A percentile compares a stretch with the other conserved stretches of the same genome.
phyloP scores from a whole-genome alignment of 2,888 invertebrate species.

The Melanostoma scalare region DNA sequence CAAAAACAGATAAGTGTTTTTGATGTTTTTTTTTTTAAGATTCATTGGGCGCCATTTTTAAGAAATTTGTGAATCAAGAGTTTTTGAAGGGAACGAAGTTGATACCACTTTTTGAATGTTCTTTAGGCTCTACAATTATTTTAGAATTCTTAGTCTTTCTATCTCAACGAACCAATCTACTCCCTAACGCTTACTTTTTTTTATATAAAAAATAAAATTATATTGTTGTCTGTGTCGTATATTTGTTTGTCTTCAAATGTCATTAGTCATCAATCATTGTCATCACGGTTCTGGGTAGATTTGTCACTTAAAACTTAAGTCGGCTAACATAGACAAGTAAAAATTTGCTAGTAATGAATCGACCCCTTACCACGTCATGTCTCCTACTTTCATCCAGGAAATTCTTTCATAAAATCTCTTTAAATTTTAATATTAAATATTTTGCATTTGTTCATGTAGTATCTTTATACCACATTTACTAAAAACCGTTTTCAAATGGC shows the following conservation, averaged over 20 bases:
- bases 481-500: conserved; percentile 6
- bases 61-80: no score
- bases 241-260: conserved; percentile 11
- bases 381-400: conserved; percentile 24
- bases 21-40: background rate
- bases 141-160: conserved; percentile 14
- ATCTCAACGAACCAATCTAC: conserved; percentile 3
- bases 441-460: conserved; percentile 27
- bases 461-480: conserved; percentile 32
- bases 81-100: conserved; percentile 34
- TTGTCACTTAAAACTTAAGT: conserved; percentile 41
- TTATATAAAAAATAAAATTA: background rate
- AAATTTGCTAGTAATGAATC: conserved; percentile 52
- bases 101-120: conserved; percentile 1
- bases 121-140: background rate
- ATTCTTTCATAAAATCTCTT: conserved; percentile 16
- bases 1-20: background rate
- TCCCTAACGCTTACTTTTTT: conserved; percentile 30
- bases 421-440: background rate
- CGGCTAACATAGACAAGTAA: conserved; percentile 3
- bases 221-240: conserved; percentile 44
- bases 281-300: conserved; percentile 50
- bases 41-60: background rate
- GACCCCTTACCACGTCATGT: conserved; percentile 41
- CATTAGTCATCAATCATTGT: conserved; percentile 37